These are phyloP conservation scores for Oryzias celebensis DNA, from an alignment of 2,113 vertebrate species.

Conservation along the genomic window DNA sequence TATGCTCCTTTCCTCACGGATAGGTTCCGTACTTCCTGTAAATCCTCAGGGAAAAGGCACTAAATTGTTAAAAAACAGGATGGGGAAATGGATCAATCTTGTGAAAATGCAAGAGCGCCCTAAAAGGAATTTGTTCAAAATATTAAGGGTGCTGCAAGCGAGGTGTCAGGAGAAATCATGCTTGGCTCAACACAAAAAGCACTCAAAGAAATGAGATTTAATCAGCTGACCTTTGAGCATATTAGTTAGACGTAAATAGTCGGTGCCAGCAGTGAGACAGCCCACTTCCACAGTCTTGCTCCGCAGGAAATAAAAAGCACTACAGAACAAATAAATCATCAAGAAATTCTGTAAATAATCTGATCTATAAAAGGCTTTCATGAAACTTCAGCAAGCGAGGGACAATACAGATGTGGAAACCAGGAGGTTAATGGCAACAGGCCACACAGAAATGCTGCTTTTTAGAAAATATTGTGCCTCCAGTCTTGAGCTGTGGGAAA, in stretches of 20 bases:
- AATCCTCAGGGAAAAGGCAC: constrained; percentile 16
- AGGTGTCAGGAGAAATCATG: constrained; percentile 60
- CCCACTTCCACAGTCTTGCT: constrained; percentile 29
- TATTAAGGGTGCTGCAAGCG: constrained; percentile 42
- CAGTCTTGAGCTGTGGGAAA: constrained; percentile 72
- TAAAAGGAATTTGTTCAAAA: constrained; percentile 58
- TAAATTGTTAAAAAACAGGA: constrained; percentile 45
- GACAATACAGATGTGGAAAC: constrained; percentile 38
- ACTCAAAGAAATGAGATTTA: constrained; percentile 70
- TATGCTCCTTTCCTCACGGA: no score
- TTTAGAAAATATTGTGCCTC: constrained; percentile 48
- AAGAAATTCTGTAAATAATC: constrained; percentile 20
- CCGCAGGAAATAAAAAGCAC: constrained; percentile 37
- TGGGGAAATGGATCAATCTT: constrained; percentile 37
- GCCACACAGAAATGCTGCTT: constrained; percentile 59
- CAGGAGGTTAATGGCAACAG: constrained; percentile 47
- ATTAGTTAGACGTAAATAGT: constrained; percentile 63
- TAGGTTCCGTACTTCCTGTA: no score
- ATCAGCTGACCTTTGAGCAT: constrained; percentile 62
- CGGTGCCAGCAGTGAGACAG: constrained; percentile 58
- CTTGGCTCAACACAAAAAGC: constrained; percentile 69
- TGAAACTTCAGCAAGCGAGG: constrained; percentile 42
- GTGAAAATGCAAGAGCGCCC: constrained; percentile 63
- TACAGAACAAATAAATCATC: constrained; percentile 33
- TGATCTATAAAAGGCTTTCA: constrained; percentile 33